Evolutionary conservation across 2,888 invertebrate species (phyloP), one percentile per base, ranked within the genome.

Genomic region (Beris morrisii): DNA sequence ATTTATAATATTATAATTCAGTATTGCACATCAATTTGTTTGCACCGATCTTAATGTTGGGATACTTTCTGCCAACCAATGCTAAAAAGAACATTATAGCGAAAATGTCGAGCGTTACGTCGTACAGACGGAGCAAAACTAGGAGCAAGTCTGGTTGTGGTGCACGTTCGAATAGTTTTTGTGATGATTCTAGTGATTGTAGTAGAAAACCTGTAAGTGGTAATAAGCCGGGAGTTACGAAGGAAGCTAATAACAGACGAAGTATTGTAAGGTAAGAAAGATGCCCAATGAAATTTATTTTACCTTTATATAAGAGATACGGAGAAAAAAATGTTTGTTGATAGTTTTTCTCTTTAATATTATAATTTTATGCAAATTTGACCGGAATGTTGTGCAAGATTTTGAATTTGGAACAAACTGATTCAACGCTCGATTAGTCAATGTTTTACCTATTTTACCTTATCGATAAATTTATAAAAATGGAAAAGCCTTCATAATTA

Each of bases 241-340:
- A 61, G 30, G 54, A 64, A 54, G 22, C n/a, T 15, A 64, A 64
- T 15, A 54, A 31, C 5, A 64, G 64, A 13, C 64, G 53, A 12
- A 53, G n/a, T 64, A 44, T 54, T 53, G 64, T 64, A 12, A 64
- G 64, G 64, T 64, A 45, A 64, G 53, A 15, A 44, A 5, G 5
- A 13, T 2, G 15, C 4, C 4, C 15, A 11, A 15, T 6, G 48
- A 6, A 13, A 38, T 22, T 22, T 22, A 2, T 22, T 22, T 22
- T 22, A 22, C 22, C 22, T 22, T 22, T 22, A 22, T 22, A 3
- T 22, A 22, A 22, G 22, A 22, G 22, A 22, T 22, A 22, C 22
- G 22, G 3, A 3, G 22, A 22, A 22, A 22, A 22, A 22, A 22
- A 22, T 22, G 22, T 22, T 22, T 22, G 22, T 22, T 22, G 22